Evolutionary conservation across 2,888 invertebrate species (phyloP), one percentile per base, ranked within the genome.

Genomic region (Palloptera scutellata): DNA sequence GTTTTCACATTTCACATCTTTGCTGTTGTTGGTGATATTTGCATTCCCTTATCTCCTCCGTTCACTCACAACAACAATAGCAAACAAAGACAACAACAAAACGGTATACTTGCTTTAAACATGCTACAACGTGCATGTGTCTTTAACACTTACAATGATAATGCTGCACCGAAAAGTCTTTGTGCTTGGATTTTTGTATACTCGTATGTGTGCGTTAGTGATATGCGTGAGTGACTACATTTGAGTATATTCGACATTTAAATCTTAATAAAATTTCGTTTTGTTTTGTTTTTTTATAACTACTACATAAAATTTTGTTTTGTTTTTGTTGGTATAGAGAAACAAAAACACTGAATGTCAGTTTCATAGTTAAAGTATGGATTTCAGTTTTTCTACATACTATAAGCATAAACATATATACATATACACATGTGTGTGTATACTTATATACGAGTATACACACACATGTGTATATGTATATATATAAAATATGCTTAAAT

Each of bases 201-300:
- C n/a, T n/a, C n/a, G n/a, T n/a, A 6, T 30, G 30, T 30, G 30
- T 6, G 30, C 30, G 30, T 30, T 30, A 30, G 30, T 30, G 30
- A 48, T 15, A 5, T 48, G 48, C 48, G 5, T 48, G 48, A 48
- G 15, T 48, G 48, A 48, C 48, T 48, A 15, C 48, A 5, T 13
- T 13, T 15, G 48, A 30, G 48, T 15, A 11, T 48, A 15, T n/a
- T 1, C 15, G 48, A 48, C 48, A 48, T 15, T 8, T 48, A 48
- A 48, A 48, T 48, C 48, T 48, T 48, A 48, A 48, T 48, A 48
- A 48, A n/a, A 48, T 48, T 15, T 48, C 48, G 48, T 13, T 15
- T n/a, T 48, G 48, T 48, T 48, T 13, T 11, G 5, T 48, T 48
- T 48, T 13, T 8, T 10, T 48, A n/a, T 15, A 48, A 11, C 11